Percentiles rank a stretch among this genome's conserved stretches.
These are phyloP conservation scores for Amphipyra berbera DNA, from an alignment of 2,888 invertebrate species.

Conservation along the genomic window DNA sequence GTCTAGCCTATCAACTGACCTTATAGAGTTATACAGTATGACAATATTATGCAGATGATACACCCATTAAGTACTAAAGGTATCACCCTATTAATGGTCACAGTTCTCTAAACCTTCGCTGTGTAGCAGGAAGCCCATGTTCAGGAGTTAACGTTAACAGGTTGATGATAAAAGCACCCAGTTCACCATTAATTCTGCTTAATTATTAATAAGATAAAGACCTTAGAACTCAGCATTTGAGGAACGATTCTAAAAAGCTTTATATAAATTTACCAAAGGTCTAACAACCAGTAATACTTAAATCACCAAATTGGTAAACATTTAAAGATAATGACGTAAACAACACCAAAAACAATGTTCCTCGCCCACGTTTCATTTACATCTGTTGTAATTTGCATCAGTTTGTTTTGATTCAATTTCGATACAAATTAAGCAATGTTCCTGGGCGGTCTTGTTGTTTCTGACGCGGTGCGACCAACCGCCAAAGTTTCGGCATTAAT, in stretches of 20 bases:
- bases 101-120: too few relatives aligned
- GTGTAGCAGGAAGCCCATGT: too few relatives aligned
- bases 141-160: too few relatives aligned
- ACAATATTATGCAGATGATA: too few relatives aligned
- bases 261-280: neutral
- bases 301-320: conserved; percentile 17
- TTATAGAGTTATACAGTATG: too few relatives aligned
- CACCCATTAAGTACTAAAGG: too few relatives aligned
- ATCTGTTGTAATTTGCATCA: conserved; percentile 37
- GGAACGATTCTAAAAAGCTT: neutral
- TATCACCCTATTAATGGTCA: too few relatives aligned
- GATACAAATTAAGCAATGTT: conserved; percentile 32
- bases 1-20: too few relatives aligned
- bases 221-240: neutral
- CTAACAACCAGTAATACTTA: conserved; percentile 4
- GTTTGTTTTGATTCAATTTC: conserved; percentile 41
- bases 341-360: conserved; percentile 31
- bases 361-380: conserved; percentile 37
- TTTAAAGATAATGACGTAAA: conserved; percentile 45
- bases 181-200: too few relatives aligned
- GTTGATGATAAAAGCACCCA: too few relatives aligned
- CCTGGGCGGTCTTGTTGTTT: conserved; percentile 8
- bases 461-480: neutral
- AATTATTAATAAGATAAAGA: neutral
- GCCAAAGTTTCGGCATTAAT: conserved; percentile 3